Evolutionary conservation across 2,113 vertebrate genomes (phyloP).

Genomic region (Theropithecus gelada): DNA sequence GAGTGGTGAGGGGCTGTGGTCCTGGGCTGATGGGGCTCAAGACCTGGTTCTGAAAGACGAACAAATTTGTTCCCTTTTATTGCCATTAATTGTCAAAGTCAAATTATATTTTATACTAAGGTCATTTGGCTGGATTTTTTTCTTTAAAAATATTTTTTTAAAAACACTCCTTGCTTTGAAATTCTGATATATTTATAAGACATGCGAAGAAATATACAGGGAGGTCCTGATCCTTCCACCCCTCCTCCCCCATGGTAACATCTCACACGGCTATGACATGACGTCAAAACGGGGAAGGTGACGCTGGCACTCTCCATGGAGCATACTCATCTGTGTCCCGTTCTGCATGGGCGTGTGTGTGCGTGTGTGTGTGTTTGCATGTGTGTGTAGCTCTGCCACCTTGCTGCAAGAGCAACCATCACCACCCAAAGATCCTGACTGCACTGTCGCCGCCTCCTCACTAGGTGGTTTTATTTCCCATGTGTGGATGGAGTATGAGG

Average conservation of each 20-base stretch:
- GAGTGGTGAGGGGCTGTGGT: accelerated
- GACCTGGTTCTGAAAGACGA: background rate
- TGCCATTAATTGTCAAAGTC: background rate
- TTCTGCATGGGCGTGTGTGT: background rate
- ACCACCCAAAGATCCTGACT: accelerated
- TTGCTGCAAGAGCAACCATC: no score
- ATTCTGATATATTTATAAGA: background rate
- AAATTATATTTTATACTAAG: background rate
- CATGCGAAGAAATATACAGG: accelerated
- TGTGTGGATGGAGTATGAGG: background rate
- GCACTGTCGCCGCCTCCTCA: background rate
- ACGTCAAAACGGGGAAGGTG: background rate
- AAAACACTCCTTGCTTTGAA: background rate
- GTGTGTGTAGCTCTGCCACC: background rate
- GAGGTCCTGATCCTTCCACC: background rate
- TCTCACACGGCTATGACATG: no score
- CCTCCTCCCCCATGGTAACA: accelerated
- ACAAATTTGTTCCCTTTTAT: background rate
- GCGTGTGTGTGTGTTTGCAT: no score
- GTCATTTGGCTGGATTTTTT: background rate
- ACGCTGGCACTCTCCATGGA: accelerated
- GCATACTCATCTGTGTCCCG: background rate
- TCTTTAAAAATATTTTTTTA: background rate
- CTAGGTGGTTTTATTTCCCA: background rate
- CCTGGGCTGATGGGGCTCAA: accelerated